These are phyloP conservation scores for Morinoia aosen DNA, from an alignment of 2,888 invertebrate species.

Conservation along the genomic window DNA sequence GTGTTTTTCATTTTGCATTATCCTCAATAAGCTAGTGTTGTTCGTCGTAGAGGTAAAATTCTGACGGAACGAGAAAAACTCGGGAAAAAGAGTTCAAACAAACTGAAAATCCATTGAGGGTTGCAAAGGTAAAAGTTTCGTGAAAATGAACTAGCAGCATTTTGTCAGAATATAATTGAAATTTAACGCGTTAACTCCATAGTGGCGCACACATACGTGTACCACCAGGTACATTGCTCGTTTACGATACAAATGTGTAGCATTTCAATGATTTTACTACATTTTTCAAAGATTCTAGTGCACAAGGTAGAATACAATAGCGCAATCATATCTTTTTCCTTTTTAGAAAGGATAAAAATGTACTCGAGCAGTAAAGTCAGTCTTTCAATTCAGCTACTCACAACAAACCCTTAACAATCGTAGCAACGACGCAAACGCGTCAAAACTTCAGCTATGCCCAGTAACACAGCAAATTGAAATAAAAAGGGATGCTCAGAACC, in stretches of 20 bases:
- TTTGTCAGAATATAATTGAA: no score
- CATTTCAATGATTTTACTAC: no score
- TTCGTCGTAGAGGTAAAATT: background rate
- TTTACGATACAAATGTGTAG: no score
- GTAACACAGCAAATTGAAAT: background rate
- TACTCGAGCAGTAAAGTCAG: background rate
- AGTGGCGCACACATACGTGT: no score
- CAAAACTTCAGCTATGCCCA: background rate
- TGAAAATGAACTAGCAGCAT: no score
- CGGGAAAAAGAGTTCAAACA: background rate
- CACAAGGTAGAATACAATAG: no score
- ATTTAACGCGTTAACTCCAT: no score
- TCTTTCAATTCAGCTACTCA: background rate
- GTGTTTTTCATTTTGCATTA: background rate
- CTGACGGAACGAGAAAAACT: background rate
- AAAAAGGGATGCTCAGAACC: background rate
- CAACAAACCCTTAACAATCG: background rate
- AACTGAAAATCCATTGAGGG: background rate
- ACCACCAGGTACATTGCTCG: no score
- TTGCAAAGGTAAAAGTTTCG: background rate
- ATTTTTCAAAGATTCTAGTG: no score
- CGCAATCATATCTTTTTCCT: no score
- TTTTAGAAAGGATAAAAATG: no score
- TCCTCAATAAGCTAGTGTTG: background rate
- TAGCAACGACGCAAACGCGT: background rate